Conservation (phyloP, 1,140 invertebrate genomes). For the Drosophila miranda region DNA sequence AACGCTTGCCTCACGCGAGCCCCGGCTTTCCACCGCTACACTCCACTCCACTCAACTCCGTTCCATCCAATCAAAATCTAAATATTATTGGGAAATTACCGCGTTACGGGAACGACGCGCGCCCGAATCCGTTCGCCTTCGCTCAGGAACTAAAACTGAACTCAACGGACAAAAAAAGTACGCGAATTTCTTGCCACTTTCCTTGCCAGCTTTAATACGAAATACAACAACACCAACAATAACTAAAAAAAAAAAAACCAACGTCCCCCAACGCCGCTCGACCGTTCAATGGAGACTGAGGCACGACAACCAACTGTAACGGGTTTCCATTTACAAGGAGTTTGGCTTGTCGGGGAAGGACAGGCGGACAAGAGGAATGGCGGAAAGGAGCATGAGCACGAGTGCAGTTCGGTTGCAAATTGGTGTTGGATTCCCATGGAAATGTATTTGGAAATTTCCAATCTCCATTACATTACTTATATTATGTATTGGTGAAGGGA, state of each 20-base stretch:
- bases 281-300: slow-evolving; percentile 29
- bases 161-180: slow-evolving; percentile 54
- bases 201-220: slow-evolving; percentile 70
- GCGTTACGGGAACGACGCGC: slow-evolving; percentile 64
- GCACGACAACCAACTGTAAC: slow-evolving; percentile 75
- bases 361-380: neutral
- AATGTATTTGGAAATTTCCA: slow-evolving; percentile 56
- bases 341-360: slow-evolving; percentile 24
- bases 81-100: slow-evolving; percentile 52
- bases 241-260: slow-evolving; percentile 10
- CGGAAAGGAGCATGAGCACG: slow-evolving; percentile 45
- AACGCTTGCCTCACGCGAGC: slow-evolving; percentile 36
- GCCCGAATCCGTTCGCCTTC: slow-evolving; percentile 78
- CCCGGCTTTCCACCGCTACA: slow-evolving; percentile 2
- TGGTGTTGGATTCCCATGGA: slow-evolving; percentile 75
- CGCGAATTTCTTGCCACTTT: slow-evolving; percentile 74
- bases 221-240: slow-evolving; percentile 13
- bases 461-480: neutral
- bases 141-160: slow-evolving; percentile 63
- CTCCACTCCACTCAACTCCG: neutral
- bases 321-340: slow-evolving; percentile 77
- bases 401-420: slow-evolving; percentile 60
- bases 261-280: slow-evolving; percentile 26
- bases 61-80: slow-evolving; percentile 8
- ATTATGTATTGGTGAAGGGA: too few relatives aligned